phyloP scores from a whole-genome alignment of 2,113 vertebrate species.

The Psittacara wagleri region DNA sequence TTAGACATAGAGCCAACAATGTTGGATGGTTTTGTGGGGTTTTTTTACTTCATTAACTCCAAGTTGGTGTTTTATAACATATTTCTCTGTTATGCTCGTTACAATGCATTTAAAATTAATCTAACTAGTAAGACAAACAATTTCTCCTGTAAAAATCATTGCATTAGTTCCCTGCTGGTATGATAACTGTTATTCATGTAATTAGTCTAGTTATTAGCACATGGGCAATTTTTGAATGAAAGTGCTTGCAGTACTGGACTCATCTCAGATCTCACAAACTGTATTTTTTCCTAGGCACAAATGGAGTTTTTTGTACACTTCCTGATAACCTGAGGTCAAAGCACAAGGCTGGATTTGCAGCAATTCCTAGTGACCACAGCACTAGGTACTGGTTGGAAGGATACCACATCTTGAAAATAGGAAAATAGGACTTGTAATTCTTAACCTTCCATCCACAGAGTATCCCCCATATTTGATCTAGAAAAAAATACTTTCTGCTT shows the following conservation, averaged over 20 bases:
- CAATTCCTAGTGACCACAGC: not conserved
- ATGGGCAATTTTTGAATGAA: not conserved
- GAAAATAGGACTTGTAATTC: not conserved
- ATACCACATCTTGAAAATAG: not conserved
- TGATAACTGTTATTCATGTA: not conserved
- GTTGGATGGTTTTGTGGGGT: not conserved
- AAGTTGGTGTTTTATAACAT: not conserved
- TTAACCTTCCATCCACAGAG: not conserved
- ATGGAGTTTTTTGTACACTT: not conserved
- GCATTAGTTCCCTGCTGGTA: not conserved
- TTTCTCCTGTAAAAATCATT: not conserved
- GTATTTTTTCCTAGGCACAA: not conserved
- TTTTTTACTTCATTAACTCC: not conserved
- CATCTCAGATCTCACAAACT: not conserved
- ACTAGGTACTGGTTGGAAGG: not conserved
- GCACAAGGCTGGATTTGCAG: not conserved
- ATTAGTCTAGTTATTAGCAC: not conserved
- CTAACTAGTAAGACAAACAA: not conserved
- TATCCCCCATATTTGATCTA: not conserved
- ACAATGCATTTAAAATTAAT: slow-evolving; percentile 7
- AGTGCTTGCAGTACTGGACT: not conserved
- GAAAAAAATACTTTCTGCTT: not conserved
- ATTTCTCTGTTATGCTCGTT: not conserved
- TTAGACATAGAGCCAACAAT: not conserved
- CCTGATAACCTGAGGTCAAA: not conserved